Conservation (phyloP, 2,113 vertebrate species). For the Oreochromis aureus region DNA sequence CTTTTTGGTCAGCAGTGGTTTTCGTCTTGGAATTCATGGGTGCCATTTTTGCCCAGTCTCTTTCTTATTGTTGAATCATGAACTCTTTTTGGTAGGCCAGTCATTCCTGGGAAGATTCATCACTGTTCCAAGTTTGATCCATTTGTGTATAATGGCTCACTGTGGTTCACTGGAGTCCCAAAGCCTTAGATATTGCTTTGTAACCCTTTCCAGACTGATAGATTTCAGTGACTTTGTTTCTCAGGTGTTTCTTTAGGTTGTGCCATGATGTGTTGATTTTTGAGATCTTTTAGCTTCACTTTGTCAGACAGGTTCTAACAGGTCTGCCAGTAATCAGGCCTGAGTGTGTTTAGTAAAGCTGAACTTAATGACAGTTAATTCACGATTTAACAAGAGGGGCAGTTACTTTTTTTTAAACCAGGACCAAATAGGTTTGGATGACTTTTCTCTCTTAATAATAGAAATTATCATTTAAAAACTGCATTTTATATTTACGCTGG, state of each 20-base stretch:
- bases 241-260: not conserved
- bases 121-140: too few relatives aligned
- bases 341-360: not conserved
- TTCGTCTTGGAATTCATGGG: too few relatives aligned
- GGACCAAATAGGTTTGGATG: too few relatives aligned
- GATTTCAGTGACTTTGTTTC: not conserved
- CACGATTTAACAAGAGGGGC: not conserved
- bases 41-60: too few relatives aligned
- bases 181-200: not conserved
- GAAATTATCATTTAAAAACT: too few relatives aligned
- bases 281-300: not conserved
- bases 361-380: not conserved
- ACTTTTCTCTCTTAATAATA: too few relatives aligned
- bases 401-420: not conserved
- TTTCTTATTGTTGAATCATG: too few relatives aligned
- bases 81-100: too few relatives aligned
- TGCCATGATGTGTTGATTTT: not conserved
- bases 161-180: not conserved
- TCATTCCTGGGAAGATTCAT: too few relatives aligned
- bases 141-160: not conserved
- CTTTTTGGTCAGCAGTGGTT: too few relatives aligned
- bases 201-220: not conserved
- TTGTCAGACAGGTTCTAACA: not conserved
- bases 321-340: not conserved
- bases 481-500: too few relatives aligned